Evolutionary conservation across 1,140 invertebrate species (phyloP).

Genomic region (Drosophila ironensis): DNA sequence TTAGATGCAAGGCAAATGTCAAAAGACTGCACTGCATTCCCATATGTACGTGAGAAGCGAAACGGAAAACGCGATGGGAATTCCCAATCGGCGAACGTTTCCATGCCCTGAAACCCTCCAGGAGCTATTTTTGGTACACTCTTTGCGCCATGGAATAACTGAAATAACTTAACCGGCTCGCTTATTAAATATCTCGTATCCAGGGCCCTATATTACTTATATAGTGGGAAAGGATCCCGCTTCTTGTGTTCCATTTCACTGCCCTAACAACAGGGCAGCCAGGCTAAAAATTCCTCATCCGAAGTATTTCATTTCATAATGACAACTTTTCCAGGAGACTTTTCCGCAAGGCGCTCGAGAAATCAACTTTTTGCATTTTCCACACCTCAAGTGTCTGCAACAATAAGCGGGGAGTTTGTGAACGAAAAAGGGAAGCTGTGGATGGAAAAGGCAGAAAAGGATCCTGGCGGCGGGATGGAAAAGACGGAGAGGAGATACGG

Average conservation of each 20-base stretch:
- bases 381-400: slow-evolving; percentile 59
- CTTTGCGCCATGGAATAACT: too few relatives aligned
- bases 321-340: slow-evolving; percentile 29
- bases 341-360: slow-evolving; percentile 41
- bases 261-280: not conserved
- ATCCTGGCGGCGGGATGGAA: slow-evolving; percentile 1
- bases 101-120: not conserved
- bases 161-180: too few relatives aligned
- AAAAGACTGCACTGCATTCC: slow-evolving; percentile 43
- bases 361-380: slow-evolving; percentile 57
- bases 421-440: not conserved
- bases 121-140: not conserved
- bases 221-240: too few relatives aligned
- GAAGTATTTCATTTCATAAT: slow-evolving; percentile 37
- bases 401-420: slow-evolving; percentile 19
- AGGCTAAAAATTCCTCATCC: not conserved
- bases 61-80: not conserved
- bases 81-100: too few relatives aligned
- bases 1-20: slow-evolving; percentile 57
- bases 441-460: not conserved
- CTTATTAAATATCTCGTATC: too few relatives aligned
- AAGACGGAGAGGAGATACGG: slow-evolving; percentile 19
- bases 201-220: too few relatives aligned
- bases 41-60: slow-evolving; percentile 23
- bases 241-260: not conserved